Evolutionary conservation across 1,140 invertebrate genomes (phyloP), one percentile per base, ranked within the genome.

Genomic region (Saxidomus purpurata): DNA sequence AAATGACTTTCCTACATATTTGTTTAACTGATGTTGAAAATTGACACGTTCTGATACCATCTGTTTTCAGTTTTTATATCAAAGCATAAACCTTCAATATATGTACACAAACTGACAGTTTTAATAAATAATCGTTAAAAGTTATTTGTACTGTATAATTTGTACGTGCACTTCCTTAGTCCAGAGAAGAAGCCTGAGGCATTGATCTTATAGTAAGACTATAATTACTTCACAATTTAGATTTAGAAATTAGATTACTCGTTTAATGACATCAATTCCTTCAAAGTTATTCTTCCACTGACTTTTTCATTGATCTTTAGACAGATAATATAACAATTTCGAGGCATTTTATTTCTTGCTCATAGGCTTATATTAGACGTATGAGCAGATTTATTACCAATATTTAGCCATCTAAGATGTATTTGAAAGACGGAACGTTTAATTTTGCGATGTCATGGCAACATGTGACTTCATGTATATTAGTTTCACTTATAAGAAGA

Each of bases 221-320:
- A 59, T 67, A 82, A 82, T 82, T 82, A 82, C 52, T 43, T 25
- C 17, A 82, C 59, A 40, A 63, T 82, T 82, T 43, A 82, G 80
- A 63, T 82, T 40, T 67, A 34, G 61, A 82, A 63, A 63, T 67
- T 38, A 82, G 80, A 82, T 82, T 61, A 67, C 34, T 40, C n/a
- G 55, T 43, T 79, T 47, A 49, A 77, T 67, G 28, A 67, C 61
- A 71, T 71, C 67, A 71, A 38, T 71, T 71, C 67, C 22, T 13
- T 67, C 31, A 34, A 67, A 31, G 13, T 34, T 15, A 67, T 67
- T 67, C 63, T 67, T 59, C 61, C 31, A 11, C 61, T 67, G 61
- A 67, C 61, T 67, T 67, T 67, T 67, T 67, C 61, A 67, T 67
- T 67, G 61, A 67, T 67, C 61, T 67, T 13, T 6, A 67, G 61